Evolutionary conservation across 2,113 vertebrate genomes (phyloP).

Genomic region (Mus spicilegus): DNA sequence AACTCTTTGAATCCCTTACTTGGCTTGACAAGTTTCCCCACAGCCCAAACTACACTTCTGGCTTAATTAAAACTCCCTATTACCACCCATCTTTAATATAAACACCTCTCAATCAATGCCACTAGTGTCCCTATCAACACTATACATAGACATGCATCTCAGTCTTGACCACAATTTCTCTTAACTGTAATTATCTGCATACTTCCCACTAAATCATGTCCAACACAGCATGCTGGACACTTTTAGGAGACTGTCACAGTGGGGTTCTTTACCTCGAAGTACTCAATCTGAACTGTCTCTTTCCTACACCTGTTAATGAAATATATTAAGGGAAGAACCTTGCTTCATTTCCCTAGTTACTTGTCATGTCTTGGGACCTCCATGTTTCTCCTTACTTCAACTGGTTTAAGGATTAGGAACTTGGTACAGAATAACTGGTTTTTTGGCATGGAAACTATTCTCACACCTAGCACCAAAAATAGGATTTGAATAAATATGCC

Average conservation of each 20-base stretch:
- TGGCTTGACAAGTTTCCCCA: neutral
- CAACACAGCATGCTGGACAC: slow-evolving; percentile 15
- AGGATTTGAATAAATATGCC: slow-evolving; percentile 19
- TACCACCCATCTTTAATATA: neutral
- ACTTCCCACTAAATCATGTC: neutral
- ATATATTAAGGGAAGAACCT: neutral
- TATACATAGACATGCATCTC: neutral
- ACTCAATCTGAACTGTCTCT: slow-evolving; percentile 7
- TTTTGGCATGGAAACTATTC: slow-evolving; percentile 13
- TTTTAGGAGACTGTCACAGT: neutral
- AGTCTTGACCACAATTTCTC: neutral
- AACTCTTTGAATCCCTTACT: neutral
- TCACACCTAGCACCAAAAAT: slow-evolving; percentile 51
- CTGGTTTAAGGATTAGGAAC: neutral
- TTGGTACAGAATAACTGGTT: slow-evolving; percentile 16
- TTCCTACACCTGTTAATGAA: neutral
- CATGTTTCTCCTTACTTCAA: slow-evolving; percentile 23
- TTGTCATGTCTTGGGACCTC: neutral
- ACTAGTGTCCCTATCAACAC: slow-evolving; percentile 3
- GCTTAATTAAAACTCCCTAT: neutral
- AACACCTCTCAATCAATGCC: neutral
- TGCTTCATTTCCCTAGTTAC: neutral
- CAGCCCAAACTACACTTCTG: neutral
- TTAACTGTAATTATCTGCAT: neutral
- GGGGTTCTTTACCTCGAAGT: neutral